These are phyloP conservation scores for Pararge aegeria DNA, from an alignment of 1,140 invertebrate genomes.

Conservation along the genomic window DNA sequence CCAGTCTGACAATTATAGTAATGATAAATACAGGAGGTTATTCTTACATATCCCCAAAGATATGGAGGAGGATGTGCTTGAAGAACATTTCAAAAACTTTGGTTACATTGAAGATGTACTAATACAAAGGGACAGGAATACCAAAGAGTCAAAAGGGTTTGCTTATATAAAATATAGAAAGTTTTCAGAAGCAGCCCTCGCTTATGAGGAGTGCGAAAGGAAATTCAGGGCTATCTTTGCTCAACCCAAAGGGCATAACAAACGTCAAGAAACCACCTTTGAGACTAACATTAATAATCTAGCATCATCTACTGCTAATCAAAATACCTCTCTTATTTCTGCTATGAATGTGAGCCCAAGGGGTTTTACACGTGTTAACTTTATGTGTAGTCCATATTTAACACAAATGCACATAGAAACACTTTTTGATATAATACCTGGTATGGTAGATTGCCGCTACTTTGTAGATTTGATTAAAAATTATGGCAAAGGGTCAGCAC, in stretches of 20 bases:
- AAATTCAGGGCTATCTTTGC: slow-evolving; percentile 95
- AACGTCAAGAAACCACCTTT: slow-evolving; percentile 45
- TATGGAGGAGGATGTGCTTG: slow-evolving; percentile 88
- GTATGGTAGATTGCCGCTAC: slow-evolving; percentile 44
- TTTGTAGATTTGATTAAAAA: slow-evolving; percentile 47
- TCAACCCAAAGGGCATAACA: slow-evolving; percentile 82
- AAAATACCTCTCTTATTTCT: slow-evolving; percentile 37
- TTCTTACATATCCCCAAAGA: slow-evolving; percentile 93
- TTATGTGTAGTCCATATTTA: slow-evolving; percentile 53
- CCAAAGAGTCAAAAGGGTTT: slow-evolving; percentile 92
- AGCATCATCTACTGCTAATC: slow-evolving; percentile 30
- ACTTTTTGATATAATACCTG: slow-evolving; percentile 58
- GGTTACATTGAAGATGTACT: slow-evolving; percentile 91
- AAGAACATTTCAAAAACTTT: slow-evolving; percentile 89
- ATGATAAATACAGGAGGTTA: slow-evolving; percentile 84
- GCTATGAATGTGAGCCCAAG: slow-evolving; percentile 47
- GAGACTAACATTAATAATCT: slow-evolving; percentile 49
- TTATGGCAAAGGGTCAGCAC: slow-evolving; percentile 48
- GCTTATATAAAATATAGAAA: slow-evolving; percentile 93
- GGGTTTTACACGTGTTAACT: slow-evolving; percentile 47
- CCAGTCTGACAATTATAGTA: slow-evolving; percentile 90
- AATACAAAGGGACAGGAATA: slow-evolving; percentile 90
- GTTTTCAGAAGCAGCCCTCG: slow-evolving; percentile 91
- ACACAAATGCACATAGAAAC: slow-evolving; percentile 44
- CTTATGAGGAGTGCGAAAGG: slow-evolving; percentile 92